phyloP scores from a whole-genome alignment of 2,888 invertebrate species.

The Campoletis raptor region DNA sequence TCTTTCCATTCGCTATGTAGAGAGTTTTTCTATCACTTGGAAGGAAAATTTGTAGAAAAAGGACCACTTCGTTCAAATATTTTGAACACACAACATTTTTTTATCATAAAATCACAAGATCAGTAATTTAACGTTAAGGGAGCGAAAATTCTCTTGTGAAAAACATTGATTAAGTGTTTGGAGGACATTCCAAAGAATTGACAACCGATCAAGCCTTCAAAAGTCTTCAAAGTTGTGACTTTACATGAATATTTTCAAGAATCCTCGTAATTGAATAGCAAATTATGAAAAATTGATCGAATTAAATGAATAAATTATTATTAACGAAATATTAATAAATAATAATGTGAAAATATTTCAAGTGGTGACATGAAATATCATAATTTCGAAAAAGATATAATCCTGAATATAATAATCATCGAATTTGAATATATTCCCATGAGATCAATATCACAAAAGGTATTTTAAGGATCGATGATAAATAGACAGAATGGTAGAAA shows the following conservation, averaged over 20 bases:
- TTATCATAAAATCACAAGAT: neutral
- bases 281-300: neutral
- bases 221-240: neutral
- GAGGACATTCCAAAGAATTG: neutral
- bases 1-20: too few species aligned
- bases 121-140: neutral
- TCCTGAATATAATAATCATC: neutral
- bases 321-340: neutral
- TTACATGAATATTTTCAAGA: neutral
- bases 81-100: neutral
- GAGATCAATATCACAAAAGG: neutral
- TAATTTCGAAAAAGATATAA: neutral
- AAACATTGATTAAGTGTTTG: neutral
- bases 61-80: neutral
- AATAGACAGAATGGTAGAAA: neutral
- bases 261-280: neutral
- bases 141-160: neutral
- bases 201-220: neutral
- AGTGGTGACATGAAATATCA: neutral
- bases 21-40: neutral
- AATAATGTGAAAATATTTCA: neutral
- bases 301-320: neutral
- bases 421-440: constrained; percentile 6
- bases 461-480: constrained; percentile 7
- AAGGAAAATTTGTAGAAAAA: neutral